phyloP scores from a whole-genome alignment of 2,113 vertebrate genomes.

The Verasper variegatus region DNA sequence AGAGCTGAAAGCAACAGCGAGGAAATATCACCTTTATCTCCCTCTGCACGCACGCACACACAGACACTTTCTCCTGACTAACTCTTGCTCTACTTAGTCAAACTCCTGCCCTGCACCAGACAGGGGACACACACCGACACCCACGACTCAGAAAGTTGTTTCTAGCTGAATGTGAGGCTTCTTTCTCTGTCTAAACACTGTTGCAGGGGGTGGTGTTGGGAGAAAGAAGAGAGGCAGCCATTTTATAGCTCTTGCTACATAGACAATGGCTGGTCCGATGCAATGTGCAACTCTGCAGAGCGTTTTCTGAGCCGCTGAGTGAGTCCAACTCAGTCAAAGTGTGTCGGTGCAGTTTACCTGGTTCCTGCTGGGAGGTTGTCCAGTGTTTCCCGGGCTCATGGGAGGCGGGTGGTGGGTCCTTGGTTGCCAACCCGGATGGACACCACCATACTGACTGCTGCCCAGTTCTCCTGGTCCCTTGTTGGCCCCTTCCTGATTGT shows the following conservation, averaged over 20 bases:
- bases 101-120: slow-evolving; percentile 64
- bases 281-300: slow-evolving; percentile 69
- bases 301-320: slow-evolving; percentile 32
- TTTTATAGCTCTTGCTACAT: slow-evolving; percentile 90
- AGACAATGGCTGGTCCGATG: slow-evolving; percentile 92
- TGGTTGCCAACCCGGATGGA: slow-evolving; percentile 91
- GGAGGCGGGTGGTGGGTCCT: slow-evolving; percentile 92
- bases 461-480: slow-evolving; percentile 87
- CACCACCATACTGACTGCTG: slow-evolving; percentile 89
- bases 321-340: slow-evolving; percentile 59
- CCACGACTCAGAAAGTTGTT: slow-evolving; percentile 49
- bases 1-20: slow-evolving; percentile 41
- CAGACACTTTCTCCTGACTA: slow-evolving; percentile 66
- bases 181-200: slow-evolving; percentile 61
- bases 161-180: slow-evolving; percentile 36
- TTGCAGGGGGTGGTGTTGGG: slow-evolving; percentile 69
- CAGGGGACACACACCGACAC: slow-evolving; percentile 41
- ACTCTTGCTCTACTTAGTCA: slow-evolving; percentile 72
- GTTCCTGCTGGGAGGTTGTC: slow-evolving; percentile 87
- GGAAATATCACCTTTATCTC: slow-evolving; percentile 57
- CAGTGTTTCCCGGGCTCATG: slow-evolving; percentile 93
- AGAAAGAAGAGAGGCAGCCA: slow-evolving; percentile 91
- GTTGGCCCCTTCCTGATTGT: slow-evolving; percentile 88
- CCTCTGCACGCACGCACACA: slow-evolving; percentile 34
- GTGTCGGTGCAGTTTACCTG: slow-evolving; percentile 85